Base-by-base conservation (phyloP, 2,797 vertebrate species). In the Argyrosomus regius region DNA sequence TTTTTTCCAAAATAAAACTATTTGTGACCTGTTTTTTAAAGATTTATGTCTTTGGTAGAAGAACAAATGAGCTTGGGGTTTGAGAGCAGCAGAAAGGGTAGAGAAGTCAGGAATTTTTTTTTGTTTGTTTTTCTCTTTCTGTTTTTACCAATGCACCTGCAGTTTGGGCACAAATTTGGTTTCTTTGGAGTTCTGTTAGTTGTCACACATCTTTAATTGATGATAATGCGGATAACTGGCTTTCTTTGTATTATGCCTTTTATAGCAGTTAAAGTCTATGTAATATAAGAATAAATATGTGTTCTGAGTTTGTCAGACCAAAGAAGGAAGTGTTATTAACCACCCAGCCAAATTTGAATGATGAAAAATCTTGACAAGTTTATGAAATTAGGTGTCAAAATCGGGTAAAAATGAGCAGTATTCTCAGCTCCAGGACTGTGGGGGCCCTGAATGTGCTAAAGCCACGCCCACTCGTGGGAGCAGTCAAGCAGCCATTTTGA, bases 61-160 rank as follows among this genome's bases (percentile, higher is more conserved):
- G 41, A 69, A 57, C 11, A 57, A 46, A 69, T 46, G 41, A 57
- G 53, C 41, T n/a, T 20, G 24, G 12, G 67, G 11, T 58, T 26
- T 57, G 39, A 28, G 22, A 14, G 5, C 13, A 11, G 6, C 63
- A 66, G 48, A 35, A 39, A 35, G 20, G 31, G 18, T 16, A 41
- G 31, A 52, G 49, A 35, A 39, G 31, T 63, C 61, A 66, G 17
- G 11, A 28, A 46, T 13, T 5, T 56, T 28, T 6, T 26, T 5
- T 48, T 26, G 7, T 41, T 39, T 9, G 8, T 39, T 39, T 39
- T 39, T 39, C 35, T 9, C 35, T 39, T 39, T 39, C 57, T 8
- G 18, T 41, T 59, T 59, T 11, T 9, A 14, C 7, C 8, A 7
- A 14, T 3, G 2, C 3, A 11, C 18, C 57, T 28, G 16, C 43